Percentiles rank a stretch among this genome's conserved stretches.
phyloP scores from a whole-genome alignment of 2,888 invertebrate genomes.

The Cosmia trapezina region DNA sequence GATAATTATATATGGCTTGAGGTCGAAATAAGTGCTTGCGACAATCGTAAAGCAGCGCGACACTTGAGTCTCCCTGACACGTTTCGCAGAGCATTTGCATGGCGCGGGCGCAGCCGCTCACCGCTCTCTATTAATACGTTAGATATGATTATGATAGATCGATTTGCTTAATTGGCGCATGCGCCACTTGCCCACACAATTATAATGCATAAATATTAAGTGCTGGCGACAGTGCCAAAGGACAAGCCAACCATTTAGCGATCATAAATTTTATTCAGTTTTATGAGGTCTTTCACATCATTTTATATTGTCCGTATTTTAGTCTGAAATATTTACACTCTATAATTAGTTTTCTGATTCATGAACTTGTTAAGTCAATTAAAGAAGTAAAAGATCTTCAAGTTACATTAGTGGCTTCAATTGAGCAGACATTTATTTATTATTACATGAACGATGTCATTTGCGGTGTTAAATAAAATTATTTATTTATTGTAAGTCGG shows the following conservation, averaged over 20 bases:
- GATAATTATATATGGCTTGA: slow-evolving; percentile 51
- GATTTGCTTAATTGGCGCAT: slow-evolving; percentile 76
- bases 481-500: slow-evolving; percentile 39
- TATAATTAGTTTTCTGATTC: slow-evolving; percentile 57
- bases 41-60: slow-evolving; percentile 48
- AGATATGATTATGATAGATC: slow-evolving; percentile 78
- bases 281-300: slow-evolving; percentile 69
- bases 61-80: slow-evolving; percentile 76
- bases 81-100: slow-evolving; percentile 74
- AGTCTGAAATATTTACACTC: slow-evolving; percentile 53
- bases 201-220: slow-evolving; percentile 65
- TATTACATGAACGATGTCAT: slow-evolving; percentile 35
- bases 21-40: slow-evolving; percentile 55
- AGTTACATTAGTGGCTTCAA: slow-evolving; percentile 51
- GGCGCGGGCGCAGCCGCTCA: slow-evolving; percentile 72
- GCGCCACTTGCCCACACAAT: slow-evolving; percentile 70
- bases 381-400: slow-evolving; percentile 52
- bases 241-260: slow-evolving; percentile 68
- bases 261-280: slow-evolving; percentile 64
- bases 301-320: slow-evolving; percentile 62
- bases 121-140: slow-evolving; percentile 67
- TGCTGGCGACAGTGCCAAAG: slow-evolving; percentile 65
- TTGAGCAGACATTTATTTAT: slow-evolving; percentile 54
- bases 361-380: slow-evolving; percentile 54
- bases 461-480: slow-evolving; percentile 46